Evolutionary conservation across 2,113 vertebrate species (phyloP), one percentile per base, ranked within the genome.

Genomic region (Aegithalos caudatus): DNA sequence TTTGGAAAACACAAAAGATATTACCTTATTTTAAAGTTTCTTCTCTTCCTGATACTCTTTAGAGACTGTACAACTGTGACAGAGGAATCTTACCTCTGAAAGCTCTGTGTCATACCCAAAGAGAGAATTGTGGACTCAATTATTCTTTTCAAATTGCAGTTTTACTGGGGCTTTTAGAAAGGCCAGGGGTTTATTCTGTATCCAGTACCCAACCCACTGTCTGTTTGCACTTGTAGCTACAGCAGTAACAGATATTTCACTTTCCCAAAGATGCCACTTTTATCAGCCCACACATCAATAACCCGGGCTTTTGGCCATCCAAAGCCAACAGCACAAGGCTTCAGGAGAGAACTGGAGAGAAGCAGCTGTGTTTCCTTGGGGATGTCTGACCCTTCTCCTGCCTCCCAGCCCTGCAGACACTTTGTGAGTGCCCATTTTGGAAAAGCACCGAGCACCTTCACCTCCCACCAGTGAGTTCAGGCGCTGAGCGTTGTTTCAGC

Each of bases 21-120:
- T n/a, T n/a, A 48, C 1, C 18, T 0, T 0, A 44, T 42, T 45
- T 65, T 21, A 56, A 67, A 56, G 13, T 2, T 44, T 65, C 31
- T 71, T 38, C 20, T 51, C 24, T 78, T 56, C 27, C 18, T 54
- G 27, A 29, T 45, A 20, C 58, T 35, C 33, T 73, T 74, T 24
- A 44, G 29, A 58, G 28, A 19, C 15, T 11, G 10, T 16, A 5
- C 37, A 60, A 40, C 40, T 40, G 44, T 16, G 31, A 7, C 1
- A 65, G 57, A 50, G 47, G 57, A 82, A 28, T 53, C 21, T 73
- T 54, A 27, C 54, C 31, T 70, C 54, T 47, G 23, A 80, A 77
- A 69, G 11, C 19, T 82, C 12, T 4, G 1, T 37, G 56, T 37
- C 66, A 25, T 7, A 58, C 12, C 13, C 44, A 45, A 42, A 66